Evolutionary conservation across 2,113 vertebrate species (phyloP).

Genomic region (Electrona antarctica): DNA sequence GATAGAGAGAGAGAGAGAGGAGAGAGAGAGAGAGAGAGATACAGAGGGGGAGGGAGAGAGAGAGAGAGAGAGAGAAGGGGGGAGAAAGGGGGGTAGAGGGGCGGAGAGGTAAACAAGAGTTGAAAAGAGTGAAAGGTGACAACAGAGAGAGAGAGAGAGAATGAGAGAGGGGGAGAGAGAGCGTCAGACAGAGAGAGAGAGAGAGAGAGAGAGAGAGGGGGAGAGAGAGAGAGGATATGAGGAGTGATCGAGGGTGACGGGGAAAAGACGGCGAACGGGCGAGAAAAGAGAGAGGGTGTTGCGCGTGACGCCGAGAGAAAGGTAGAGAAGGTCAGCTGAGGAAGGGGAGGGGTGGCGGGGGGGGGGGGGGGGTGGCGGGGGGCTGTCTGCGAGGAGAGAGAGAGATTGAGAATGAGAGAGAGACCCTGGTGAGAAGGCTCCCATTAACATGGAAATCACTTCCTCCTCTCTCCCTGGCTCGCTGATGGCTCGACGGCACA

Average conservation of each 20-base stretch:
- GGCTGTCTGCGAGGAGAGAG: not conserved
- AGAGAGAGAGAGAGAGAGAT: constrained; percentile 18
- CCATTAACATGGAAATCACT: constrained; percentile 83
- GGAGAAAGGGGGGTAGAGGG: constrained; percentile 19
- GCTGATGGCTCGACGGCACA: constrained; percentile 70
- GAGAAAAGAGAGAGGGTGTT: constrained; percentile 2
- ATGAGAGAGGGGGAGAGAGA: not conserved
- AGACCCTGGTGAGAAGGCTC: constrained; percentile 62
- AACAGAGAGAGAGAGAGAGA: constrained; percentile 43
- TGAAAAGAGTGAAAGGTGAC: not conserved
- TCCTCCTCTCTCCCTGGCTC: constrained; percentile 67
- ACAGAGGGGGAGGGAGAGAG: not conserved
- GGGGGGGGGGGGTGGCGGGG: constrained; percentile 33
- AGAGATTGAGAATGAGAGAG: constrained; percentile 17
- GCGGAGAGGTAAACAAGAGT: too few relatives aligned
- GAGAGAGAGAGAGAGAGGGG: constrained; percentile 40
- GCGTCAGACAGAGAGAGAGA: not conserved
- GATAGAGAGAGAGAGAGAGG: constrained; percentile 7
- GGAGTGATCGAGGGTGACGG: not conserved
- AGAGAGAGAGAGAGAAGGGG: not conserved
- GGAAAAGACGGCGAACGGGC: constrained; percentile 14
- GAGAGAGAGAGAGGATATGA: not conserved
- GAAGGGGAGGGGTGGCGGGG: constrained; percentile 10
- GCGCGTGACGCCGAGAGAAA: too few relatives aligned
- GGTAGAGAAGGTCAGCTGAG: too few relatives aligned